Base-by-base conservation (phyloP, 2,113 vertebrate species). In the Dromas ardeola region DNA sequence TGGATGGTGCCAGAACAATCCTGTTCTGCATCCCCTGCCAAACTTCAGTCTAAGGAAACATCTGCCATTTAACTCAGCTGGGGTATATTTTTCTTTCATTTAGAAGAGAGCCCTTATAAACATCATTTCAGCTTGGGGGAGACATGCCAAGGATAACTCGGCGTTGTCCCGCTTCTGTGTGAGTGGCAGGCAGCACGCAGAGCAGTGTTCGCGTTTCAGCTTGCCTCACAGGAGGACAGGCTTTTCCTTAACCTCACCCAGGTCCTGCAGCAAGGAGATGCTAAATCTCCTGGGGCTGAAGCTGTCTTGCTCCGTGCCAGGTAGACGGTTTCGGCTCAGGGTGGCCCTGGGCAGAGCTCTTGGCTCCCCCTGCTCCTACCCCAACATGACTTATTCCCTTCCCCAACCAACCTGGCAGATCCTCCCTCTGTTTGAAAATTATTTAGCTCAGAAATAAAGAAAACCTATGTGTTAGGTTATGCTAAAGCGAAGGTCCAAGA, bases 31-130 rank as follows among this genome's bases (percentile, higher is more conserved):
- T n/a, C 59, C 58, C 23, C 8, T 0, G 9, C 66, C 89, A 87
- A 79, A 38, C 36, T 83, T 82, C 30, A 32, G 26, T 21, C 91
- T 42, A n/a, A 72, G 59, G 85, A 92, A 93, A 81, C 9, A 62
- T 38, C 76, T 94, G 89, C 38, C 69, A 11, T 79, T 82, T 90
- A 66, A 67, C 50, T 88, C 45, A 82, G 78, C 73, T 43, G 32
- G 59, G 69, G 59, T 74, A 2, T 92, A 69, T 89, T 91, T 96
- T 92, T 65, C 73, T 86, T 95, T 81, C 43, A 71, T 95, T 95
- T 89, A 45, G 69, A 95, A 88, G 42, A 56, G 29, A 6, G 0
- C 42, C 50, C 69, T 93, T 66, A 66, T 59, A 95, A 96, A 73
- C 72, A 94, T 65, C 90, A 8, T 67, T 93, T 59, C 83, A 86